A percentile compares a stretch with the other conserved stretches of the same genome.
phyloP scores from a whole-genome alignment of 2,113 vertebrate genomes.

The Lampris incognitus region DNA sequence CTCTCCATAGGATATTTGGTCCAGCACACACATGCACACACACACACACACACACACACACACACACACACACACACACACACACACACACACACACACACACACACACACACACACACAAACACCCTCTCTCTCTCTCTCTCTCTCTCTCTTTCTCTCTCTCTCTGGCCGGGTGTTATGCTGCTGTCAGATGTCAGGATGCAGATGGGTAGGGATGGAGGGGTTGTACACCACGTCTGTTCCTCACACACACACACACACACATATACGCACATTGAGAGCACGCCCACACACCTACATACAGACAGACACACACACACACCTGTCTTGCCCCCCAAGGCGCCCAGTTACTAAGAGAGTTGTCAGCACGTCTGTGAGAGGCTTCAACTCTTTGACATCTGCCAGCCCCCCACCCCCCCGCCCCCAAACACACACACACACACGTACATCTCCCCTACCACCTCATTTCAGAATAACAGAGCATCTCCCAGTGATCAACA shows the following conservation, averaged over 20 bases:
- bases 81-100: conserved; percentile 24
- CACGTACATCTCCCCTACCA: conserved; percentile 46
- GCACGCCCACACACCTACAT: conserved; percentile 16
- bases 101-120: not conserved
- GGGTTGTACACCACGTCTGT: conserved; percentile 72
- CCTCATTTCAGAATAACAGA: conserved; percentile 86
- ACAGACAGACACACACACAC: conserved; percentile 33
- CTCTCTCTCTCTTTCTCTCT: not conserved
- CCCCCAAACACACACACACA: conserved; percentile 35
- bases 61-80: not conserved
- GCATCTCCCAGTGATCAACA: conserved; percentile 96
- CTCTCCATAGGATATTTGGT: conserved; percentile 57
- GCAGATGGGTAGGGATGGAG: conserved; percentile 73
- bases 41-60: conserved; percentile 41
- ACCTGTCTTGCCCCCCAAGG: conserved; percentile 68
- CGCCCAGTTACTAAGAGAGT: conserved; percentile 78
- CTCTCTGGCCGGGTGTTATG: conserved; percentile 65
- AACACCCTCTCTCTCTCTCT: not conserved
- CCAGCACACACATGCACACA: conserved; percentile 17
- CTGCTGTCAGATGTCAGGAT: conserved; percentile 80
- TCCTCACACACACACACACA: conserved; percentile 37
- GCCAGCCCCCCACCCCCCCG: conserved; percentile 80
- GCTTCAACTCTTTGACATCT: conserved; percentile 95
- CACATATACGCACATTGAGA: not conserved
- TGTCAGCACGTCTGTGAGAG: conserved; percentile 73